These are phyloP conservation scores for Butastur rufipennis DNA, from an alignment of 2,113 vertebrate species.

Conservation along the genomic window DNA sequence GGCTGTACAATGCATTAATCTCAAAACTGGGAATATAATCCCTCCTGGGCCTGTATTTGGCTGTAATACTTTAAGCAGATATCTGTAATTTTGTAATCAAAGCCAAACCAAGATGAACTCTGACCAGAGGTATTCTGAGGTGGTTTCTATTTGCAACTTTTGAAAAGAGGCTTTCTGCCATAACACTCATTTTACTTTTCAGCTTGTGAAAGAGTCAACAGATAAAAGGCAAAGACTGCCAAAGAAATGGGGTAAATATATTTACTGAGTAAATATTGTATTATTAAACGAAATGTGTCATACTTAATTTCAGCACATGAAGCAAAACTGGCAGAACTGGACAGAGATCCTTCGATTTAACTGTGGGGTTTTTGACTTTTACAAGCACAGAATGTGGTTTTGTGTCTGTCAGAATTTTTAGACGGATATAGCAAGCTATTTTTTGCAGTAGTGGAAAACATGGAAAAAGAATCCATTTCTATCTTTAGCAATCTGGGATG, in stretches of 20 bases:
- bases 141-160: constrained; percentile 9
- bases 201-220: neutral
- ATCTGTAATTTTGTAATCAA: constrained; percentile 18
- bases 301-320: neutral
- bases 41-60: neutral
- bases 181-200: neutral
- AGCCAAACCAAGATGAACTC: constrained; percentile 5
- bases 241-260: constrained; percentile 34
- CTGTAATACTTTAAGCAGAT: constrained; percentile 33
- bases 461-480: neutral
- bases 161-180: neutral
- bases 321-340: constrained; percentile 30
- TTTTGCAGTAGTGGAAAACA: neutral
- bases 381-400: neutral
- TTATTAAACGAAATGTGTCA: constrained; percentile 23
- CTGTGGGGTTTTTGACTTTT: neutral
- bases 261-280: constrained; percentile 24
- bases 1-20: constrained; percentile 33
- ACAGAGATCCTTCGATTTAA: constrained; percentile 8
- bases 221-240: neutral
- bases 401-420: neutral
- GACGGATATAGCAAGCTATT: neutral
- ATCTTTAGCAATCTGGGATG: neutral
- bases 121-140: constrained; percentile 25
- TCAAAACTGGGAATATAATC: constrained; percentile 26